Base-by-base conservation (phyloP, 2,888 invertebrate genomes). In the Drosophila prostipennis region DNA sequence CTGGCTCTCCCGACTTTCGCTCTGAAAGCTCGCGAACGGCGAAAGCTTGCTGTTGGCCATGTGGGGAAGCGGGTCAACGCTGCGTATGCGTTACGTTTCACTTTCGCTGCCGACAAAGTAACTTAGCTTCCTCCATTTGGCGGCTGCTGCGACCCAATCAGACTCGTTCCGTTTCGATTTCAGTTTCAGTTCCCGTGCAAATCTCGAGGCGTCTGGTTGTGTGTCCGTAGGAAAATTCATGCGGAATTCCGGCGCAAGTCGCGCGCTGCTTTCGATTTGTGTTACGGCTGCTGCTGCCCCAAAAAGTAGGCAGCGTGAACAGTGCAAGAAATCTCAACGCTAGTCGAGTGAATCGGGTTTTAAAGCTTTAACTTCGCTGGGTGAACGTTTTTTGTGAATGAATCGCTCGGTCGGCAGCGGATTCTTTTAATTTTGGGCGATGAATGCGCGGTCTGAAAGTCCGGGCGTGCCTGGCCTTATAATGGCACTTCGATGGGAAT, bases 101-200 rank as follows among this genome's bases (percentile, higher is more conserved):
- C 83, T 87, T 87, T 83, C 87, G 68, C 43, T 85, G 69, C 70
- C 70, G 67, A 60, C 80, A 79, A 83, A 57, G 52, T 64, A 54
- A 48, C 70, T 32, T 55, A 48, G 70, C 71, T 43, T 51, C 65
- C 19, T 52, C 13, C 48, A 39, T 39, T 58, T 26, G 56, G 58
- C 73, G 72, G 80, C 79, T 70, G 85, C 81, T 68, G 78, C 45
- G 72, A 67, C 74, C 60, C 58, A 49, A 59, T 32, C 74, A 49
- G 67, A 57, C 59, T 49, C 65, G 64, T 55, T 42, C 48, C 63
- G 70, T 75, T 84, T 84, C 79, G 81, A 70, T 78, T 83, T 87
- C 76, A 77, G 58, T 80, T 84, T 89, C 77, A 89, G 89, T 89
- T 89, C 73, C 78, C 89, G 87, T 89, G 78, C 72, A 78, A 79